phyloP scores from a whole-genome alignment of 1,140 invertebrate species.

The Drosophila tsacasi region DNA sequence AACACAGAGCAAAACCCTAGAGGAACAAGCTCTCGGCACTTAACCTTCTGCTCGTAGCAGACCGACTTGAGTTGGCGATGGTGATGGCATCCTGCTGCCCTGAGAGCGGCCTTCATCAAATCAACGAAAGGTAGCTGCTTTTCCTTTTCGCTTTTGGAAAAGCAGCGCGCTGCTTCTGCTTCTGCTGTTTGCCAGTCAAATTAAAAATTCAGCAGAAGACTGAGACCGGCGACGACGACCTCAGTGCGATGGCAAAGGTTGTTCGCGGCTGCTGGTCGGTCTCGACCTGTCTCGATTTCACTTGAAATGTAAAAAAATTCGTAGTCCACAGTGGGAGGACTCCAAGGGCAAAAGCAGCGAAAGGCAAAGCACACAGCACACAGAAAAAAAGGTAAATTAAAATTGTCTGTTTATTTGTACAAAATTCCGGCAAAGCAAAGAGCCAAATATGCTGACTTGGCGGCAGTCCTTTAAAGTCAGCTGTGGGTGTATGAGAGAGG shows the following conservation, averaged over 20 bases:
- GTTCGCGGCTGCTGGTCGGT: slow-evolving; percentile 64
- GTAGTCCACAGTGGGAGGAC: not conserved
- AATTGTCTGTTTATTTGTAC: slow-evolving; percentile 80
- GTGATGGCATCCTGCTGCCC: slow-evolving; percentile 44
- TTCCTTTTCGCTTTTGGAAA: slow-evolving; percentile 7
- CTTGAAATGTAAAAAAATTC: slow-evolving; percentile 70
- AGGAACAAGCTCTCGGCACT: slow-evolving; percentile 59
- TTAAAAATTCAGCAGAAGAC: slow-evolving; percentile 81
- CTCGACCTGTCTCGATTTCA: slow-evolving; percentile 81
- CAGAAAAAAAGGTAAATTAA: slow-evolving; percentile 79
- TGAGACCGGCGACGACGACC: slow-evolving; percentile 45
- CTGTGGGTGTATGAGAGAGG: not conserved
- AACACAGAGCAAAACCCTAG: slow-evolving; percentile 24
- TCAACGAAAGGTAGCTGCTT: slow-evolving; percentile 48
- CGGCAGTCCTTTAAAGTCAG: slow-evolving; percentile 57
- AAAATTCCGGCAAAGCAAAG: slow-evolving; percentile 62
- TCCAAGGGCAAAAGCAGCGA: slow-evolving; percentile 30
- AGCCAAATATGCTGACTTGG: slow-evolving; percentile 53
- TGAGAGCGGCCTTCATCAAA: slow-evolving; percentile 60
- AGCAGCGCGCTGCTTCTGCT: slow-evolving; percentile 14
- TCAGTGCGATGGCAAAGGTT: slow-evolving; percentile 46
- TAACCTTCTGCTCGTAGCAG: slow-evolving; percentile 67
- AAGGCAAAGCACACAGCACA: slow-evolving; percentile 27
- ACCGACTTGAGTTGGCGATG: slow-evolving; percentile 40
- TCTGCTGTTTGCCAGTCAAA: slow-evolving; percentile 71